A percentile compares a stretch with the other conserved stretches of the same genome.
Conservation (phyloP, 2,797 vertebrate genomes). For the Mormyrops attenuatus region DNA sequence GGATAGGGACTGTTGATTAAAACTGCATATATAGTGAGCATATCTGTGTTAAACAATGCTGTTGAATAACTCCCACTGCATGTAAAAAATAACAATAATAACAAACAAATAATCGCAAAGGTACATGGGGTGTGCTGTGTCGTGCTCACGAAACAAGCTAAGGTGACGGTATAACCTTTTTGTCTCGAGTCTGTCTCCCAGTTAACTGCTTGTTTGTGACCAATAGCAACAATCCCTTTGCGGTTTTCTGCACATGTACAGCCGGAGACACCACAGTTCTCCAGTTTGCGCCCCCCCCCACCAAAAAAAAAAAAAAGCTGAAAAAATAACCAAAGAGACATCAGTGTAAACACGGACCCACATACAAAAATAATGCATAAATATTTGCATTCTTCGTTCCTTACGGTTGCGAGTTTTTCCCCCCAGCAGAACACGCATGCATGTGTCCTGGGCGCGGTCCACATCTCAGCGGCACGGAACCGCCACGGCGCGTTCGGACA, state of each 20-base stretch:
- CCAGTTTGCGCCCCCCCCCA: conserved; percentile 39
- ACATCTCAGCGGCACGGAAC: conserved; percentile 31
- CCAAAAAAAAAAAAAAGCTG: conserved; percentile 22
- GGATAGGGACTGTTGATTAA: neutral
- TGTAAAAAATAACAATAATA: neutral
- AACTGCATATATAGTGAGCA: conserved; percentile 4
- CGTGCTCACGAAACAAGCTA: conserved; percentile 57
- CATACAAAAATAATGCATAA: neutral
- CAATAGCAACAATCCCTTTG: conserved; percentile 91
- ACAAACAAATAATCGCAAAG: neutral
- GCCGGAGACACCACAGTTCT: conserved; percentile 74
- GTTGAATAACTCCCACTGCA: neutral
- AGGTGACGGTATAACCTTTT: conserved; percentile 75
- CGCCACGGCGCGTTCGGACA: conserved; percentile 58
- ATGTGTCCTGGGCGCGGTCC: conserved; percentile 43
- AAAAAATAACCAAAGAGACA: conserved; percentile 44
- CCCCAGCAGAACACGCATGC: neutral
- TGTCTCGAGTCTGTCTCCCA: conserved; percentile 68
- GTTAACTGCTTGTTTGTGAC: conserved; percentile 85
- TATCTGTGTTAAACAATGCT: neutral
- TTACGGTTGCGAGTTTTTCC: neutral
- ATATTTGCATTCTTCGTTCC: neutral
- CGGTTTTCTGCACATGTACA: conserved; percentile 90
- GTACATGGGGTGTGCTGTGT: conserved; percentile 31
- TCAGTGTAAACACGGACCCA: conserved; percentile 50